phyloP scores from a whole-genome alignment of 2,888 invertebrate species.

The Trissoscelio sp. region DNA sequence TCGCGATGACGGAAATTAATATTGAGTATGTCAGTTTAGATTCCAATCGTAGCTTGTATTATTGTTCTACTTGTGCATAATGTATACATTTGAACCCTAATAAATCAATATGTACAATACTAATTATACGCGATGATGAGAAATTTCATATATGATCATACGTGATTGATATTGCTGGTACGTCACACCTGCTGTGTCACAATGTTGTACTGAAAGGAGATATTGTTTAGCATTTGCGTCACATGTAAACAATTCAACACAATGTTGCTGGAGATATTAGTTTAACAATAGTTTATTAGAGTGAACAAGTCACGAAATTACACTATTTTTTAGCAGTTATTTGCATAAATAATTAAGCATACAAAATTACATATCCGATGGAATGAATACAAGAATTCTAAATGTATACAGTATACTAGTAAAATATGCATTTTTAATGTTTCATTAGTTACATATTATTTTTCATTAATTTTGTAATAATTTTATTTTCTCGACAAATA shows the following conservation, averaged over 20 bases:
- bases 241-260: neutral
- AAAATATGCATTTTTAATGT: too few relatives aligned
- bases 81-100: neutral
- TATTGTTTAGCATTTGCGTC: neutral
- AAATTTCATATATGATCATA: conserved; percentile 7
- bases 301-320: neutral
- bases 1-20: neutral
- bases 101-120: neutral
- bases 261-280: neutral
- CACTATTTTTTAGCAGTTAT: too few relatives aligned
- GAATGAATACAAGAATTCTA: too few relatives aligned
- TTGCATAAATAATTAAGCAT: too few relatives aligned
- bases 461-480: too few relatives aligned
- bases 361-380: too few relatives aligned
- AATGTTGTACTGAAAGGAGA: neutral
- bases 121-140: conserved; percentile 9
- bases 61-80: neutral
- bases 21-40: neutral
- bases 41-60: neutral
- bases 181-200: neutral
- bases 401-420: too few relatives aligned
- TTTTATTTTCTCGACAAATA: too few relatives aligned
- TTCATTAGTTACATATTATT: too few relatives aligned
- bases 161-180: neutral
- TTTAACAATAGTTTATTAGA: neutral